Conservation (phyloP, 2,888 invertebrate species). For the Eupithecia exiguata region DNA sequence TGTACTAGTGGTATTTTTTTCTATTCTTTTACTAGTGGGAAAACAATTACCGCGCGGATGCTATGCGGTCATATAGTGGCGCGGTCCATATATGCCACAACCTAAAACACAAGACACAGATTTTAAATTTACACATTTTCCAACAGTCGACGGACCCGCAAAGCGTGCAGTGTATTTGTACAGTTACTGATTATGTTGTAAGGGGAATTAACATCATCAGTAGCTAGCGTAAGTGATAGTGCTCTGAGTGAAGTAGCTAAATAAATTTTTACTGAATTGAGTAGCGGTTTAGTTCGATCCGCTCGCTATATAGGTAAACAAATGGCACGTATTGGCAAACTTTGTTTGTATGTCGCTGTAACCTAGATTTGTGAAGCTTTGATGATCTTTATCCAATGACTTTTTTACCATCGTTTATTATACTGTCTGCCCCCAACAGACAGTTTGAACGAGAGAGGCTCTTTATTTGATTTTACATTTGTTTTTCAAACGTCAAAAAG, state of each 20-base stretch:
- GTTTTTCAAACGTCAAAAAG: too few relatives aligned
- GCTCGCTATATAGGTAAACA: slow-evolving; percentile 31
- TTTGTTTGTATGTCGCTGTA: slow-evolving; percentile 2
- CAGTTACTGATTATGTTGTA: not conserved
- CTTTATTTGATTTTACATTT: too few relatives aligned
- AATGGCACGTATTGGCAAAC: slow-evolving; percentile 23
- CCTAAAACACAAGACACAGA: too few relatives aligned
- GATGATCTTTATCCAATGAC: slow-evolving; percentile 2
- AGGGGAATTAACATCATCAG: not conserved
- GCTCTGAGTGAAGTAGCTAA: slow-evolving; percentile 11
- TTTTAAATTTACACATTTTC: too few relatives aligned
- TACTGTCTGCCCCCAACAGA: not conserved
- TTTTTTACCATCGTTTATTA: not conserved
- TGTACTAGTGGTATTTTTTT: too few relatives aligned
- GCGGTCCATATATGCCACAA: too few relatives aligned
- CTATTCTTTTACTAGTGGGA: too few relatives aligned
- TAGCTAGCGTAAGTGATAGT: not conserved
- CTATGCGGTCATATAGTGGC: too few relatives aligned
- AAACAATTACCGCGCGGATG: too few relatives aligned
- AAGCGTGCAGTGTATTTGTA: too few relatives aligned
- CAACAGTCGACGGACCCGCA: too few relatives aligned
- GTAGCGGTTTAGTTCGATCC: slow-evolving; percentile 30
- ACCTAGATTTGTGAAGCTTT: slow-evolving; percentile 16
- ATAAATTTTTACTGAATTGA: not conserved
- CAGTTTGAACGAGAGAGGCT: too few relatives aligned